Evolutionary conservation across 2,888 invertebrate genomes (phyloP), one percentile per base, ranked within the genome.

Genomic region (Dicyrtoma fusca): DNA sequence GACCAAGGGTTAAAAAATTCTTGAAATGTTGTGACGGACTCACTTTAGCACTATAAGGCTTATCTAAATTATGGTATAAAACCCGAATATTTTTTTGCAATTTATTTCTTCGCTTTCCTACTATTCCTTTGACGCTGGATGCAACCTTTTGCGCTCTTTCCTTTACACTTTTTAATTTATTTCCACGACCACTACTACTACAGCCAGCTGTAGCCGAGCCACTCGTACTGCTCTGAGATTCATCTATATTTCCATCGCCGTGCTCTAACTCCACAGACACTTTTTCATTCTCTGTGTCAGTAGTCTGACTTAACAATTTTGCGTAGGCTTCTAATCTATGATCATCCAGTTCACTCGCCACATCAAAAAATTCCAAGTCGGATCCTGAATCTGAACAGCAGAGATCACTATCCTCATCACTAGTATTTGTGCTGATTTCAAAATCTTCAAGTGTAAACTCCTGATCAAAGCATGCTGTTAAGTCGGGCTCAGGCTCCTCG

Each of bases 371-470:
- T 63, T 80, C 79, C 25, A 80, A 74, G 68, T 80, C 80, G 0
- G 79, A 78, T 8, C 74, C 78, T 13, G 79, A 77, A 26, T 75
- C 75, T n/a, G 17, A n/a, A 57, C 55, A 26, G 21, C 5, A 42
- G 14, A 19, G 13, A 62, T 72, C 73, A 23, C 71, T 73, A 51
- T 78, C 77, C 55, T 79, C 79, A 57, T 79, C 79, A 72, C 76
- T 76, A 11, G 75, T 77, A 57, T 74, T 74, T 25, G 78, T 74
- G 44, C 76, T 78, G 69, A 79, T 78, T 70, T 80, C 80, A 73
- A 80, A 80, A 73, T 80, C 80, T 65, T 80, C 80, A 25, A 80
- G 55, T 21, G 75, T 75, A 74, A 80, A 80, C 59, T 80, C 79
- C 42, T 77, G 77, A 23, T 79, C 75, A 51, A 63, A 71, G 51